Conservation (phyloP, 1,140 invertebrate species). For the Maniola jurtina region DNA sequence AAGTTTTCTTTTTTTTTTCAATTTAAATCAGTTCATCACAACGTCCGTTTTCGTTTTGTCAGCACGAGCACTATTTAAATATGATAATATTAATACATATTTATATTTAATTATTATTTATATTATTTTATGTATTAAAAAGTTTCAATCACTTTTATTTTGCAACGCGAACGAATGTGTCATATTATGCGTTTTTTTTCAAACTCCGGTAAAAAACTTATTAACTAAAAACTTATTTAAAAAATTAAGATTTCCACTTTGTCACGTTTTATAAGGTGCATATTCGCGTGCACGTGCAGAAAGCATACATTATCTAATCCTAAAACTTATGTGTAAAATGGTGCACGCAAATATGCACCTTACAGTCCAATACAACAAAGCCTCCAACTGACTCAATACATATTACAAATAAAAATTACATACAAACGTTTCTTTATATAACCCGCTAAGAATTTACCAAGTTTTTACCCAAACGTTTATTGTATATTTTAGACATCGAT, state of each 20-base stretch:
- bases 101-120: neutral
- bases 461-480: neutral
- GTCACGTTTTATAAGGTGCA: constrained; percentile 13
- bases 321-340: constrained; percentile 21
- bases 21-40: constrained; percentile 42
- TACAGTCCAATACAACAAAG: constrained; percentile 10
- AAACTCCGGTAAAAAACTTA: constrained; percentile 26
- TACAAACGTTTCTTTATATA: neutral
- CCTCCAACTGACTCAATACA: constrained; percentile 2
- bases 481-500: neutral
- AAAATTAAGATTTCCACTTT: constrained; percentile 27
- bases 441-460: constrained; percentile 2
- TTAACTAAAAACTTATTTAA: constrained; percentile 24
- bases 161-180: constrained; percentile 10
- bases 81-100: constrained; percentile 2
- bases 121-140: constrained; percentile 30
- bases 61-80: constrained; percentile 39
- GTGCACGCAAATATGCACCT: constrained; percentile 21
- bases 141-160: constrained; percentile 23
- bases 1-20: constrained; percentile 43
- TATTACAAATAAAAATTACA: neutral
- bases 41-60: constrained; percentile 54
- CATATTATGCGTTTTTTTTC: constrained; percentile 14
- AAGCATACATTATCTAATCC: constrained; percentile 17
- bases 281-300: constrained; percentile 21